Evolutionary conservation across 2,113 vertebrate species (phyloP).

Genomic region (Spermophilus dauricus): DNA sequence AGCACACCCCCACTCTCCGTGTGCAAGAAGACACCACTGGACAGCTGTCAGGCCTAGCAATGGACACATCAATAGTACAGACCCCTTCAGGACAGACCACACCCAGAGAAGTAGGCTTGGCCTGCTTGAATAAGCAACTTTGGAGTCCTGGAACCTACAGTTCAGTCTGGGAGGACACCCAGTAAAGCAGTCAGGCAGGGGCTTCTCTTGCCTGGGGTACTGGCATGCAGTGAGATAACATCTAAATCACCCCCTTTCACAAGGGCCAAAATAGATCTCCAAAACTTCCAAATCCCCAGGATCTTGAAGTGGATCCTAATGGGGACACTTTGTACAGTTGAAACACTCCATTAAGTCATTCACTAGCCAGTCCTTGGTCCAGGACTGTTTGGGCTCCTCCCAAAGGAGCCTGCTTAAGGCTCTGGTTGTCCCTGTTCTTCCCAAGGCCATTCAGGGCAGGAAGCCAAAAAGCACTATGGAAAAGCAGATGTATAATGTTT

Average conservation of each 20-base stretch:
- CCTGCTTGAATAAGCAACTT: not conserved
- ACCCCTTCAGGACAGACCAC: not conserved
- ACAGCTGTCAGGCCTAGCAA: not conserved
- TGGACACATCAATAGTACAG: not conserved
- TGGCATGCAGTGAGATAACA: not conserved
- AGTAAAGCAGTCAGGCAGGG: not conserved
- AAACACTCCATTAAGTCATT: not conserved
- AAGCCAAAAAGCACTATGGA: not conserved
- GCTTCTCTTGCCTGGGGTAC: not conserved
- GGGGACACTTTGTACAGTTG: not conserved
- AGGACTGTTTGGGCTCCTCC: not conserved
- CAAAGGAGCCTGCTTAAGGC: not conserved
- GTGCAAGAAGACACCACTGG: not conserved
- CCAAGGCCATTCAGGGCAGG: not conserved
- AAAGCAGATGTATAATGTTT: not conserved
- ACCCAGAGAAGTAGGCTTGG: not conserved
- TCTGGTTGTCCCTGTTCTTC: not conserved
- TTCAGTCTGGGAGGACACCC: not conserved
- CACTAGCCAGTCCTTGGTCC: not conserved
- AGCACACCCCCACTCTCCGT: not conserved
- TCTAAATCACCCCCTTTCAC: not conserved
- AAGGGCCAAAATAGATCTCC: not conserved
- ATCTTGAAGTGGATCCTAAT: not conserved
- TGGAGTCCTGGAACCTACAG: not conserved
- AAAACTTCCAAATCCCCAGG: not conserved